Conservation (phyloP, 2,888 invertebrate genomes). For the Chaetogeoica ovagalla region DNA sequence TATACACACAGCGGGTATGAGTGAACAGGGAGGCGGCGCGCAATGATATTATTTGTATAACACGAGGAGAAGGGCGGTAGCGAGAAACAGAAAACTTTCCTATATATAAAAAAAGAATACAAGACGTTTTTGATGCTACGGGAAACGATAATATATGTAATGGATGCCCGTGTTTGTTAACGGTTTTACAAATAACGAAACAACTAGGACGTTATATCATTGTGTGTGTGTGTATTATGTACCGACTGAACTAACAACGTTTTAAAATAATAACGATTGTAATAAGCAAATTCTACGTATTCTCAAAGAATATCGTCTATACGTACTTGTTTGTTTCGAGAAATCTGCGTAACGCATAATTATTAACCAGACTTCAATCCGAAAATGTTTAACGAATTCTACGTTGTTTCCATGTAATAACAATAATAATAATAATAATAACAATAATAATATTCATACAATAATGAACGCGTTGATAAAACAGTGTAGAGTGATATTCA, state of each 20-base stretch:
- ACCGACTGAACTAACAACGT: slow-evolving; percentile 32
- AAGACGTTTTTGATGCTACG: neutral
- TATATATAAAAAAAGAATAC: neutral
- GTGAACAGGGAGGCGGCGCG: slow-evolving; percentile 20
- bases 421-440: too few species aligned
- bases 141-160: neutral
- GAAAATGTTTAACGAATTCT: neutral
- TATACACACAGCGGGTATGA: neutral
- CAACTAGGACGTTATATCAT: neutral
- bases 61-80: neutral
- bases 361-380: neutral
- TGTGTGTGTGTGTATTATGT: neutral
- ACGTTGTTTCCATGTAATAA: too few species aligned
- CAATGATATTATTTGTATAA: slow-evolving; percentile 9
- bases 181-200: neutral
- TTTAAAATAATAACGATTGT: slow-evolving; percentile 17
- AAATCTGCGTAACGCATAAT: neutral
- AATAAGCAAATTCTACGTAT: slow-evolving; percentile 10
- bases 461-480: too few species aligned
- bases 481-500: neutral
- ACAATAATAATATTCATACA: too few species aligned
- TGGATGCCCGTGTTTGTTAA: neutral
- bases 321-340: neutral
- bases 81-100: neutral
- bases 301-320: neutral